Evolutionary conservation across 2,888 invertebrate species (phyloP).

Genomic region (Morinoia aosen): DNA sequence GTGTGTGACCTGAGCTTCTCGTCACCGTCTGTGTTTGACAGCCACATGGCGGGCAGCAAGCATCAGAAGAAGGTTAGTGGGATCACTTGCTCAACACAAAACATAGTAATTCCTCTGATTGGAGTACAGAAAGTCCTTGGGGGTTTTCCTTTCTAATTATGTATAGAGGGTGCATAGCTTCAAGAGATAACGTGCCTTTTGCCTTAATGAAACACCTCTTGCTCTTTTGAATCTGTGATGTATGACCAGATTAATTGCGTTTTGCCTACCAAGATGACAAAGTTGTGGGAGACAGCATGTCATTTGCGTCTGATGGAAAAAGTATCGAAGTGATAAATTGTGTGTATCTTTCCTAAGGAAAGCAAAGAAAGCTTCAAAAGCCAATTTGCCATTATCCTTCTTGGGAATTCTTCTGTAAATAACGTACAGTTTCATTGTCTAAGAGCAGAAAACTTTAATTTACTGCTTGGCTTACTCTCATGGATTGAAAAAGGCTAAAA

Average conservation of each 20-base stretch:
- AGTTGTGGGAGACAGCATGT: not conserved
- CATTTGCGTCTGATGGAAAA: not conserved
- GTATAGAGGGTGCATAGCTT: too few relatives aligned
- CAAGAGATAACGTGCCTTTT: too few relatives aligned
- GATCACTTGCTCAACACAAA: not conserved
- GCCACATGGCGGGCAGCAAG: constrained; percentile 72
- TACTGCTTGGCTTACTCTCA: not conserved
- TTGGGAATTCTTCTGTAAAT: not conserved
- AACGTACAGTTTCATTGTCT: too few relatives aligned
- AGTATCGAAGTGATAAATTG: not conserved
- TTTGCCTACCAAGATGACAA: not conserved
- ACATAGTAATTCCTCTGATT: too few relatives aligned
- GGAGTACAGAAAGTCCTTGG: too few relatives aligned
- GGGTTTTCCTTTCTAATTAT: too few relatives aligned
- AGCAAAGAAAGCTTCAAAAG: not conserved
- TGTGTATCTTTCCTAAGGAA: too few relatives aligned
- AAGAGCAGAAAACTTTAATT: too few relatives aligned
- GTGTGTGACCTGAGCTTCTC: constrained; percentile 74
- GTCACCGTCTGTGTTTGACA: constrained; percentile 73
- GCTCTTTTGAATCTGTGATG: not conserved
- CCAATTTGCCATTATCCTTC: not conserved
- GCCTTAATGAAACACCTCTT: too few relatives aligned
- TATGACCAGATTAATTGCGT: not conserved
- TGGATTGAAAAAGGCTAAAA: not conserved
- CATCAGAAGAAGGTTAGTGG: constrained; percentile 70